phyloP scores from a whole-genome alignment of 2,888 invertebrate genomes.

The Lochmaea capreae region DNA sequence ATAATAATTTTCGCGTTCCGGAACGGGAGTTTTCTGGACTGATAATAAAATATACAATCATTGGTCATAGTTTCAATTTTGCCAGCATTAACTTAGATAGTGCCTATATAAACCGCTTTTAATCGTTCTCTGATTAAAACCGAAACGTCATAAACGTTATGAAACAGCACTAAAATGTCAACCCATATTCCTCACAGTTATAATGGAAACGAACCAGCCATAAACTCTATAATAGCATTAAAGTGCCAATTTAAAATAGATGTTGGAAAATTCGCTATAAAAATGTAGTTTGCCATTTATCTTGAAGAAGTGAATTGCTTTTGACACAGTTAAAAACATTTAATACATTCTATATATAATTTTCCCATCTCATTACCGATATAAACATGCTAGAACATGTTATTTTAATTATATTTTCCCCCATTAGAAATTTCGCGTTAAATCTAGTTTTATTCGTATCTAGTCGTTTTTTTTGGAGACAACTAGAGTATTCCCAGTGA shows the following conservation, averaged over 20 bases:
- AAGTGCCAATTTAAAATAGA: conserved; percentile 32
- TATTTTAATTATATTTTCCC: too few relatives aligned
- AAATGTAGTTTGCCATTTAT: conserved; percentile 11
- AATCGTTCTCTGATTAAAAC: conserved; percentile 18
- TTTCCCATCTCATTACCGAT: neutral
- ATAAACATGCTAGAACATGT: too few relatives aligned
- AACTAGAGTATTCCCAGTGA: too few relatives aligned
- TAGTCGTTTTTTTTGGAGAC: too few relatives aligned
- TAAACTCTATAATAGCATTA: conserved; percentile 31
- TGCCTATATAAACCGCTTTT: neutral
- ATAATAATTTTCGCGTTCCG: too few relatives aligned
- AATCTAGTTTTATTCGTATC: too few relatives aligned
- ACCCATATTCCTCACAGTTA: conserved; percentile 26
- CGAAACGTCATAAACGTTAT: conserved; percentile 9
- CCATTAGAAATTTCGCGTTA: too few relatives aligned
- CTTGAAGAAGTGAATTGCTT: neutral
- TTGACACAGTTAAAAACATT: neutral
- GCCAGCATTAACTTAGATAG: neutral
- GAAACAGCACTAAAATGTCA: conserved; percentile 22
- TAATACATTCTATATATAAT: neutral
- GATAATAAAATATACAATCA: neutral
- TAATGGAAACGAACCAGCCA: conserved; percentile 26
- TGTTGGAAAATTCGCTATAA: conserved; percentile 23
- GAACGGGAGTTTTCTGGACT: too few relatives aligned
- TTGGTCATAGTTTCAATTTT: neutral